phyloP scores from a whole-genome alignment of 2,888 invertebrate species.

The Drosophila affinis region DNA sequence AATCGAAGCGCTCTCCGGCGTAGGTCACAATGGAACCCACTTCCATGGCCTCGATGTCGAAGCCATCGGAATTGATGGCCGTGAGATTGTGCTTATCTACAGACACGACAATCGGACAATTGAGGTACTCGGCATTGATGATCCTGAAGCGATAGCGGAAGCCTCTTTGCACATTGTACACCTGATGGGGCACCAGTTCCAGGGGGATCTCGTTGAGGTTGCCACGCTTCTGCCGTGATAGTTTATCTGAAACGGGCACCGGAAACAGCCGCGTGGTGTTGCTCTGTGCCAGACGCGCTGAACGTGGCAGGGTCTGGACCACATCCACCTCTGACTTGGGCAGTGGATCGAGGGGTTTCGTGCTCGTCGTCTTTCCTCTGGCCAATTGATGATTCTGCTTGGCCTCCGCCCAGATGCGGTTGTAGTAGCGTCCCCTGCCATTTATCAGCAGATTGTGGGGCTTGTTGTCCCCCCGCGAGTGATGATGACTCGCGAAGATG shows the following conservation, averaged over 20 bases:
- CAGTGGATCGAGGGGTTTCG: neutral
- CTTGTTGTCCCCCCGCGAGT: conserved; percentile 92
- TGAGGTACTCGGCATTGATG: conserved; percentile 93
- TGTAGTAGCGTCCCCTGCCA: conserved; percentile 87
- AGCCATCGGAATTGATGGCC: conserved; percentile 91
- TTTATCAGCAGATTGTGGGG: conserved; percentile 92
- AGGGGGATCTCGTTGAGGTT: conserved; percentile 62
- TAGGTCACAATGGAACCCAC: conserved; percentile 90
- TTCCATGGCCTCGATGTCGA: conserved; percentile 89
- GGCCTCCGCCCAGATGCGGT: conserved; percentile 74
- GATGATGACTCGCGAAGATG: conserved; percentile 93
- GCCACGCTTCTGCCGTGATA: conserved; percentile 54
- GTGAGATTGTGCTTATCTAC: conserved; percentile 92
- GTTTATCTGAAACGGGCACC: neutral
- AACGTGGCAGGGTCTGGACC: conserved; percentile 44
- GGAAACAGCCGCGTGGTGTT: conserved; percentile 37
- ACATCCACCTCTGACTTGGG: conserved; percentile 40
- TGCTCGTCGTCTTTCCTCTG: conserved; percentile 2
- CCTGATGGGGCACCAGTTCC: conserved; percentile 78
- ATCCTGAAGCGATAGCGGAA: conserved; percentile 91
- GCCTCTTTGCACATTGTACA: conserved; percentile 84
- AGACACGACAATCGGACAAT: conserved; percentile 93
- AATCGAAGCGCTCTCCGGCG: conserved; percentile 95
- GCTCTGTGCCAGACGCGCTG: conserved; percentile 35
- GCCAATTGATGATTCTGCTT: conserved; percentile 45